Percentiles rank a stretch among this genome's conserved stretches.
These are phyloP conservation scores for Tetramorium bicarinatum DNA, from an alignment of 2,888 invertebrate species.

Conservation along the genomic window DNA sequence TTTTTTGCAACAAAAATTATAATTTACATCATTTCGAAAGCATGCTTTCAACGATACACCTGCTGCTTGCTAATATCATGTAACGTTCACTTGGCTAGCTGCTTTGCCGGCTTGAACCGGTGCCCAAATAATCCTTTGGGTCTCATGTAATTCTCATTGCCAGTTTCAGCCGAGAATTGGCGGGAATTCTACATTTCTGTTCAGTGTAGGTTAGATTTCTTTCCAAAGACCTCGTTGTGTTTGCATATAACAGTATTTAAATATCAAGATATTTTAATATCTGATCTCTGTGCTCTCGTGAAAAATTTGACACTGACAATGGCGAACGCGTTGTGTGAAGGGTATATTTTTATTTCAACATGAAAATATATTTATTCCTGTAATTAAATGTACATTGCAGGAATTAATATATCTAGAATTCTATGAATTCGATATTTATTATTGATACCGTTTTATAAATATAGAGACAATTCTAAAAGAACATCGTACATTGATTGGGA, in stretches of 20 bases:
- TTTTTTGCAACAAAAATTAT: too few relatives aligned
- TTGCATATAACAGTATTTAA: not conserved
- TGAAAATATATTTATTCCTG: slow-evolving; percentile 5
- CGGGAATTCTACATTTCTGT: not conserved
- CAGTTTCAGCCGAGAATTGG: not conserved
- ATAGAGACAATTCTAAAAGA: slow-evolving; percentile 87
- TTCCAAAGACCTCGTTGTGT: not conserved
- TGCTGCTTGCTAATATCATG: too few relatives aligned
- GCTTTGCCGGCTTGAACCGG: not conserved
- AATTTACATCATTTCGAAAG: too few relatives aligned
- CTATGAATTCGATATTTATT: not conserved
- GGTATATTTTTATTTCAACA: slow-evolving; percentile 6
- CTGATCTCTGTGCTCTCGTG: not conserved
- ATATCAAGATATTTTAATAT: not conserved
- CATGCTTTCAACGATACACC: too few relatives aligned
- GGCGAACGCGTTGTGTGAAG: not conserved
- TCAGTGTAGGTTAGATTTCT: not conserved
- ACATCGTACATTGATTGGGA: slow-evolving; percentile 93
- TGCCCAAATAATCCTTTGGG: too few relatives aligned
- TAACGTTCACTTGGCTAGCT: not conserved
- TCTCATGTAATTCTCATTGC: too few relatives aligned
- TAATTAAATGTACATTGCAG: not conserved
- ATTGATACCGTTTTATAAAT: not conserved
- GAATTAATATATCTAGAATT: not conserved
- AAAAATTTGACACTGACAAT: not conserved